Base-by-base conservation (phyloP, 2,888 invertebrate genomes). In the Erannis defoliaria region DNA sequence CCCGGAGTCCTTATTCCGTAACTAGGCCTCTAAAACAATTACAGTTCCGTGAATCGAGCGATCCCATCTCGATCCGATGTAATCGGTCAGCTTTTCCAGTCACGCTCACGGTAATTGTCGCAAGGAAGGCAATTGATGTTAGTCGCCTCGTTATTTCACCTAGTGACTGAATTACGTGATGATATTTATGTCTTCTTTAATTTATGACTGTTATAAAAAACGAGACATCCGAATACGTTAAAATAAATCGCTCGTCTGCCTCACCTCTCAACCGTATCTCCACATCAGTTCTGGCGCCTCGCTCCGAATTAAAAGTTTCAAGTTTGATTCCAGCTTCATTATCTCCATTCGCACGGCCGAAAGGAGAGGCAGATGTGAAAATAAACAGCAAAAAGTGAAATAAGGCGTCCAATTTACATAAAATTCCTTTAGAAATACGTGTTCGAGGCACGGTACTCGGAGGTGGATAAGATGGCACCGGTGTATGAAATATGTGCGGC, bases 1-100 rank as follows among this genome's bases (percentile, higher is more conserved):
- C 43, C 51, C 54, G 45, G 53, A 37, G 37, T 51, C 56, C 57
- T n/a, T 67, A 71, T 68, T 69, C 70, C 62, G 69, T 71, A 68
- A 69, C 61, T 18, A 50, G 67, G 67, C 65, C 74, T 74, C 68
- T 78, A 71, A 74, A 76, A 77, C 78, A 86, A 86, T 86, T 77
- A 78, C 72, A 62, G 71, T 88, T 86, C 87, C 75, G 68, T 78
- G 86, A 85, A 88, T 72, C 75, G 33, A 46, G 45, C 50, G 77
- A 77, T 75, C 74, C 71, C 80, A 83, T 82, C 78, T 74, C 73
- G 78, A 86, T 85, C 77, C 76, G 80, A 80, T 81, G 73, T 78
- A 83, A 87, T 87, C 85, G 73, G 58, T 54, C 70, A 71, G 80
- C 76, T 80, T 85, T 88, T 89, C 88, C 87, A 87, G 88, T 88